These are phyloP conservation scores for Seriola aureovittata DNA, from an alignment of 2,113 vertebrate genomes.

Conservation along the genomic window DNA sequence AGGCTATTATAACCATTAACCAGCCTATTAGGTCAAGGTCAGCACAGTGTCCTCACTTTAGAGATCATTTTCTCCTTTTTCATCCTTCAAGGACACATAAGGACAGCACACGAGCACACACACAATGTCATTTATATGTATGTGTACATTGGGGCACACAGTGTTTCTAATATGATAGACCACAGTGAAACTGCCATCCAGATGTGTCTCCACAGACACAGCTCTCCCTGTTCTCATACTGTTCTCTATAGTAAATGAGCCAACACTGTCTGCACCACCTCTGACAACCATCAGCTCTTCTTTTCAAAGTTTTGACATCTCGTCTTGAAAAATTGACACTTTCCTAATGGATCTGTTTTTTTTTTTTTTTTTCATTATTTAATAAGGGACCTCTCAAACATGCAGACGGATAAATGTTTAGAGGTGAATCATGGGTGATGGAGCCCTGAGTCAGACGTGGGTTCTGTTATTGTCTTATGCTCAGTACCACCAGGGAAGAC, in stretches of 20 bases:
- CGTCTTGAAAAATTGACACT: conserved; percentile 14
- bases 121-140: conserved; percentile 9
- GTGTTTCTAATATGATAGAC: conserved; percentile 46
- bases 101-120: background rate
- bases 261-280: conserved; percentile 8
- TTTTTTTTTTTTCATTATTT: background rate
- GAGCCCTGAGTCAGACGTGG: conserved; percentile 62
- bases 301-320: conserved; percentile 23
- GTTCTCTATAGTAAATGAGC: conserved; percentile 21
- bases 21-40: too few species aligned
- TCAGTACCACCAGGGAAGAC: conserved; percentile 68
- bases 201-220: conserved; percentile 65
- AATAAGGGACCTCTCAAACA: conserved; percentile 16
- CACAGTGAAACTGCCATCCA: conserved; percentile 58
- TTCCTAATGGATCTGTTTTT: conserved; percentile 27
- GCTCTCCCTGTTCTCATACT: conserved; percentile 17
- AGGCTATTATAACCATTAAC: too few species aligned
- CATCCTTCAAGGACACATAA: background rate
- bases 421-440: conserved; percentile 58
- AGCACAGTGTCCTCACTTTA: too few species aligned
- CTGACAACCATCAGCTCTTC: background rate
- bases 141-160: conserved; percentile 7
- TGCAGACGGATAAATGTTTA: conserved; percentile 72
- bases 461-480: conserved; percentile 72
- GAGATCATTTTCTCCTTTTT: too few species aligned